A percentile compares a stretch with the other conserved stretches of the same genome.
phyloP scores from a whole-genome alignment of 2,888 invertebrate genomes.

The Cheilosia urbana region DNA sequence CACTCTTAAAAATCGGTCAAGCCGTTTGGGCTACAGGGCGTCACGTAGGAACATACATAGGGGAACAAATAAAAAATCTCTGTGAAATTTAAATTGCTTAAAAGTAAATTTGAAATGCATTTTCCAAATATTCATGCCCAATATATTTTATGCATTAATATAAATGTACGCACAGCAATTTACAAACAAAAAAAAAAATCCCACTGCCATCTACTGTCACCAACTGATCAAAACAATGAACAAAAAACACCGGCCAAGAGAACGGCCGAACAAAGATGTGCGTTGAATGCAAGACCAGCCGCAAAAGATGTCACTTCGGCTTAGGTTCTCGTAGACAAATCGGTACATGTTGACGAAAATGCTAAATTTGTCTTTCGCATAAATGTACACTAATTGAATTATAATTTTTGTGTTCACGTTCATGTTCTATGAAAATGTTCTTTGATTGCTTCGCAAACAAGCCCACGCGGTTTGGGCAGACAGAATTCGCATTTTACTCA shows the following conservation, averaged over 20 bases:
- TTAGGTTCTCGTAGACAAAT: constrained; percentile 50
- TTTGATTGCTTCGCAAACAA: constrained; percentile 19
- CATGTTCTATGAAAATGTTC: constrained; percentile 58
- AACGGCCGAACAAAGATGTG: constrained; percentile 26
- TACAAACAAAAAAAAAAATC: neutral
- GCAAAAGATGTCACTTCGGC: constrained; percentile 11
- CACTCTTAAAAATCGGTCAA: too few relatives aligned
- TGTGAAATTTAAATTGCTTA: too few relatives aligned
- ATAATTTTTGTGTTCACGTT: constrained; percentile 54
- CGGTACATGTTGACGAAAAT: constrained; percentile 46
- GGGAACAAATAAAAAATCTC: too few relatives aligned
- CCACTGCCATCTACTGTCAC: constrained; percentile 11
- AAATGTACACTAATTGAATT: constrained; percentile 63
- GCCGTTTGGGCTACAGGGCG: too few relatives aligned
- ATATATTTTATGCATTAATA: too few relatives aligned
- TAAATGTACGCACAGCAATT: too few relatives aligned
- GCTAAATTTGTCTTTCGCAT: constrained; percentile 25
- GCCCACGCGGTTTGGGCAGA: constrained; percentile 12
- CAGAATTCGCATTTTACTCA: constrained; percentile 45
- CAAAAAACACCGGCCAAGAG: neutral
- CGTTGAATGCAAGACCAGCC: constrained; percentile 50
- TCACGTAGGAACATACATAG: too few relatives aligned
- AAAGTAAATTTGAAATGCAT: too few relatives aligned
- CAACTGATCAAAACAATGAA: constrained; percentile 34
- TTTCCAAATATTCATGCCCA: too few relatives aligned